Conservation (phyloP, 2,888 invertebrate species). For the Limnephilus rhombicus region DNA sequence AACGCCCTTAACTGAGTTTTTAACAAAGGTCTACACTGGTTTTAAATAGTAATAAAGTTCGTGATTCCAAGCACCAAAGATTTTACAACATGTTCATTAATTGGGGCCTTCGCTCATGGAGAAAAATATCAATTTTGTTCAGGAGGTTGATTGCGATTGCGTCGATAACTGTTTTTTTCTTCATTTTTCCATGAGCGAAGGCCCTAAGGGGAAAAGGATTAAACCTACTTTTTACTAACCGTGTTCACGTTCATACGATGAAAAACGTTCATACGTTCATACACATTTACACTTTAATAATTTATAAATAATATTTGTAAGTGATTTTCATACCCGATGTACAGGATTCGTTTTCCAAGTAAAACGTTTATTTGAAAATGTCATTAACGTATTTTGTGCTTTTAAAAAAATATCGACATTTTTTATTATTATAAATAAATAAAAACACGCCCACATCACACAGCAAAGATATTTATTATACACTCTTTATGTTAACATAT, state of each 20-base stretch:
- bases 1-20: neutral
- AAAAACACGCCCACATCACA: conserved; percentile 24
- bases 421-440: neutral
- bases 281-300: neutral
- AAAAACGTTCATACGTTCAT: too few species aligned
- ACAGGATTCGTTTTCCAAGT: neutral
- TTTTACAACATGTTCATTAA: too few species aligned
- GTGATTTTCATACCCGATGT: neutral
- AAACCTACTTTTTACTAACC: neutral
- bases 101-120: too few species aligned
- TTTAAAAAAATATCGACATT: too few species aligned
- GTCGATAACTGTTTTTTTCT: too few species aligned
- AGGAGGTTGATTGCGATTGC: too few species aligned
- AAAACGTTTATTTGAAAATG: neutral
- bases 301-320: too few species aligned
- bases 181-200: too few species aligned
- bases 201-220: too few species aligned
- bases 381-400: too few species aligned
- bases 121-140: too few species aligned
- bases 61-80: neutral
- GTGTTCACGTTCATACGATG: neutral
- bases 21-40: too few species aligned
- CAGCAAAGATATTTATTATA: conserved; percentile 66
- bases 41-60: neutral
- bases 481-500: conserved; percentile 48